Conservation (phyloP, 53 echinoderm and acorn worm species). For the Paracentrotus lividus region DNA sequence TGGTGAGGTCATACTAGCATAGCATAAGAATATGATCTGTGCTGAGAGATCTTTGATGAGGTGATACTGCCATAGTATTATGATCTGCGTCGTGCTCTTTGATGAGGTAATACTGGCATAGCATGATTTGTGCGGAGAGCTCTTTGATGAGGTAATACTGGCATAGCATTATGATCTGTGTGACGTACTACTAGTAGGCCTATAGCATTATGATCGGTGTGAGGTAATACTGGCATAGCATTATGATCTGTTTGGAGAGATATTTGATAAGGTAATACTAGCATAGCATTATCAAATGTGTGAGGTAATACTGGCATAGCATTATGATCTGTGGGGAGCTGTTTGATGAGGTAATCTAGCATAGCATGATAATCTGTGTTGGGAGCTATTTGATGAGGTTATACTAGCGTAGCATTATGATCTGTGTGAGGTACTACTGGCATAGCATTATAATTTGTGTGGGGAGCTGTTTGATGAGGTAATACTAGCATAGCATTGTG, state of each 20-base stretch:
- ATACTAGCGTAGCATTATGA: not conserved
- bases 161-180: constrained; percentile 86
- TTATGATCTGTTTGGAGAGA: constrained; percentile 87
- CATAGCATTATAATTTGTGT: constrained; percentile 76
- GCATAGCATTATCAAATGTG: too few relatives aligned
- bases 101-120: constrained; percentile 86
- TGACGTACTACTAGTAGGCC: constrained; percentile 78
- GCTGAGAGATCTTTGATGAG: constrained; percentile 93
- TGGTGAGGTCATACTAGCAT: constrained; percentile 90
- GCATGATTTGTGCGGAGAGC: constrained; percentile 94
- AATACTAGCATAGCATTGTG: too few relatives aligned
- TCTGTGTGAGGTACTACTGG: too few relatives aligned
- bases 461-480: too few relatives aligned
- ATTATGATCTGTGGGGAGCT: constrained; percentile 89
- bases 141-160: constrained; percentile 94
- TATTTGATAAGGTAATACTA: constrained; percentile 94
- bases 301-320: too few relatives aligned
- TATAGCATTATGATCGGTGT: constrained; percentile 79
- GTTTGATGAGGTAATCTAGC: constrained; percentile 81
- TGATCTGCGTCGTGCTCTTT: too few relatives aligned
- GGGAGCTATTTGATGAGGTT: constrained; percentile 97
- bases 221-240: constrained; percentile 89
- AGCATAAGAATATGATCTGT: too few relatives aligned
- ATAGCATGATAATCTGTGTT: constrained; percentile 84
- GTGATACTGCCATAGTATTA: too few relatives aligned